Percentiles rank a stretch among this genome's conserved stretches.
phyloP scores from a whole-genome alignment of 2,888 invertebrate genomes.

The Drosophila fulvimacula region DNA sequence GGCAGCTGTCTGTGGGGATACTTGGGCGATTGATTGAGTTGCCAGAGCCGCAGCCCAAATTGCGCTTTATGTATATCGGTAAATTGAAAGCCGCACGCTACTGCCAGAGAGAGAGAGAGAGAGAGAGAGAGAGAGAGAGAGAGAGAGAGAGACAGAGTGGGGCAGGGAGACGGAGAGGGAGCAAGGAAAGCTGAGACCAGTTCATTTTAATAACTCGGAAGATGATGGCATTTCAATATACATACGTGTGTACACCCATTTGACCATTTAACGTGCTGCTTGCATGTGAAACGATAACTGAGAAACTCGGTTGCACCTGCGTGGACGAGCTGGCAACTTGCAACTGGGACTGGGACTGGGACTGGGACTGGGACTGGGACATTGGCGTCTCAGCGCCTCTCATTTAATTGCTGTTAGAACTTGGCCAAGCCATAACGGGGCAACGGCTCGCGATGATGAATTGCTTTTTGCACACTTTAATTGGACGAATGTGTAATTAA shows the following conservation, averaged over 20 bases:
- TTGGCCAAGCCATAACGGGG: slow-evolving; percentile 65
- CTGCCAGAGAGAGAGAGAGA: not conserved
- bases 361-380: not conserved
- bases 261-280: slow-evolving; percentile 73
- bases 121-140: not conserved
- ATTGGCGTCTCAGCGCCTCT: slow-evolving; percentile 33
- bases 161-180: too few species aligned
- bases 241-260: slow-evolving; percentile 38
- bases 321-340: slow-evolving; percentile 34
- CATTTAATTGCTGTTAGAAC: slow-evolving; percentile 71
- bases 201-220: slow-evolving; percentile 59
- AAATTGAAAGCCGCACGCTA: slow-evolving; percentile 36
- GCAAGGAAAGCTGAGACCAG: slow-evolving; percentile 23
- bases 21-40: slow-evolving; percentile 55
- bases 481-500: slow-evolving; percentile 83
- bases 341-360: slow-evolving; percentile 11
- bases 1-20: slow-evolving; percentile 9
- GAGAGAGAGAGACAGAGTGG: too few species aligned
- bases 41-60: slow-evolving; percentile 40
- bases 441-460: slow-evolving; percentile 74
- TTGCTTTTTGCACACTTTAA: slow-evolving; percentile 82
- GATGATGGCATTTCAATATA: slow-evolving; percentile 66
- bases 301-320: slow-evolving; percentile 70
- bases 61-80: slow-evolving; percentile 53
- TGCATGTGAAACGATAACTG: slow-evolving; percentile 76